Percentiles rank a stretch among this genome's conserved stretches.
phyloP scores from a whole-genome alignment of 2,797 vertebrate genomes.

The Spinus olivaceus region DNA sequence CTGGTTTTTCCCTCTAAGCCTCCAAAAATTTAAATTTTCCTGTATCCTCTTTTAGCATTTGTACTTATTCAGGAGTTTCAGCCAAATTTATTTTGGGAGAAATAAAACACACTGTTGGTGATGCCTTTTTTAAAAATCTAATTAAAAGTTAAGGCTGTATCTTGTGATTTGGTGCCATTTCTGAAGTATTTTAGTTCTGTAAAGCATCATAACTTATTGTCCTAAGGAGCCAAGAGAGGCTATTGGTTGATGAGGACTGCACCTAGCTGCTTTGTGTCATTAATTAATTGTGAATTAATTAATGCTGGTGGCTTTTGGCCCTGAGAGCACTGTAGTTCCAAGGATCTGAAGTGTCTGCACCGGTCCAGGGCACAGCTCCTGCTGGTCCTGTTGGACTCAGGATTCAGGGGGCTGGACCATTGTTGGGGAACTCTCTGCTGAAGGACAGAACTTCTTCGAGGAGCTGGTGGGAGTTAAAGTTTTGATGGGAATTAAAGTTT shows the following conservation, averaged over 20 bases:
- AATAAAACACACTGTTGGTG: neutral
- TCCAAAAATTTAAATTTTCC: neutral
- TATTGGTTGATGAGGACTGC: neutral
- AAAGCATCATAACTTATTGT: neutral
- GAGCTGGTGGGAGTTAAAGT: neutral
- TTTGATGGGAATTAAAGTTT: neutral
- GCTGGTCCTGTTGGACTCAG: neutral
- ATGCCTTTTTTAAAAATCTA: neutral
- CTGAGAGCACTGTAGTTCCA: neutral
- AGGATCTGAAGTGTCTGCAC: neutral
- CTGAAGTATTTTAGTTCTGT: neutral
- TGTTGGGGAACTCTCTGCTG: neutral
- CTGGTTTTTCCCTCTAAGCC: neutral
- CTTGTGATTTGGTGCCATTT: neutral
- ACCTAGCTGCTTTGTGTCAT: neutral
- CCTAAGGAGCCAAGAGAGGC: neutral
- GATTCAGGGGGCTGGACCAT: neutral
- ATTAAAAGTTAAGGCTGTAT: neutral
- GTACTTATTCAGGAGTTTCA: neutral
- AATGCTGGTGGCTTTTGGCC: neutral
- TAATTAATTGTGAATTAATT: neutral
- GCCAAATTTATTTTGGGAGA: neutral
- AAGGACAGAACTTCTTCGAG: rapidly evolving
- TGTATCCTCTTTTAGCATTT: neutral
- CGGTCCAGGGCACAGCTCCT: neutral